Evolutionary conservation across 2,888 invertebrate species (phyloP), one percentile per base, ranked within the genome.

Genomic region (Eupithecia pulchellata): DNA sequence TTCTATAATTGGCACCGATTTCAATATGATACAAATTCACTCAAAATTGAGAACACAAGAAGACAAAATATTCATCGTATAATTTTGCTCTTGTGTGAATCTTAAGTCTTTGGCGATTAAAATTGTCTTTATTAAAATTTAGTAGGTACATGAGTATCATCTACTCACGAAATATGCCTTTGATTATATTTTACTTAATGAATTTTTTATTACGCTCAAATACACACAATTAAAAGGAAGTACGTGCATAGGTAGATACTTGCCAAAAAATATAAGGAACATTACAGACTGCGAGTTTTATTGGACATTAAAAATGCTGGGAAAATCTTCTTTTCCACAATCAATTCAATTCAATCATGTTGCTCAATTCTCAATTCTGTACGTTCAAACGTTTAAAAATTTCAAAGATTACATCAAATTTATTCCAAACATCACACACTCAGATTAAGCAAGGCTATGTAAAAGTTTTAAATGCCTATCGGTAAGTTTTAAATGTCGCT

Each of bases 401-500:
- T 20, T 14, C 2, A 25, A n/a, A 61, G 4, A 20, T 60, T 27
- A 32, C 64, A 63, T 69, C 55, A 62, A 69, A 69, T 42, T 66
- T 66, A 68, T 64, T 66, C 58, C 64, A 71, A 66, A 69, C 66
- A 47, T 60, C 62, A 65, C 52, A 62, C 69, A 74, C 64, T 68
- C 72, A 61, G 63, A 64, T 66, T 67, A 69, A 68, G 70, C 64
- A 64, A 60, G 66, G 57, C 74, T 72, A 73, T 66, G 70, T 27
- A 70, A 74, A 76, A 70, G 72, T 77, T 78, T 73, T 58, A 78
- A 75, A 71, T 65, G 71, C 71, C 72, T 34, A 72, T 67, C 67
- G 71, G 66, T 70, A 67, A 60, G 64, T 63, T 64, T 89, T 86
- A 94, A 73, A 94, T 93, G 80, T 93, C 92, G 81, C 93, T 94